Base-by-base conservation (phyloP, 2,797 vertebrate genomes). In the Poecilia gillii region DNA sequence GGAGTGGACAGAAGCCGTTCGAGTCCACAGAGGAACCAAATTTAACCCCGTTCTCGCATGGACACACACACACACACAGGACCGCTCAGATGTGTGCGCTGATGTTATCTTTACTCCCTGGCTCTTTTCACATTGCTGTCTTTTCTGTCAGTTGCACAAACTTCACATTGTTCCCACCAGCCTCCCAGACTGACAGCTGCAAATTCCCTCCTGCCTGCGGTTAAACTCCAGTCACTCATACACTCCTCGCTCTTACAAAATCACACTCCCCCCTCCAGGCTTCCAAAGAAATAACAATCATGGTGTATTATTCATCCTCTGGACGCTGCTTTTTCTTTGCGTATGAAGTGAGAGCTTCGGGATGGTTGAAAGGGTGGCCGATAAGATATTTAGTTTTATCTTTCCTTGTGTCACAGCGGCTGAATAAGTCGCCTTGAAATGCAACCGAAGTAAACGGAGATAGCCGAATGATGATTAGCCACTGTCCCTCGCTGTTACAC, bases 171-270 rank as follows among this genome's bases (percentile, higher is more conserved):
- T 95, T 94, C 76, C 68, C 62, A 7, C 75, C 66, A 78, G 84
- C 79, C 81, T 90, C 88, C 78, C 16, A 9, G 83, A 91, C 87
- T 83, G 92, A 93, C 93, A 93, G 92, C 93, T 95, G 94, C 89
- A 82, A 81, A 91, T 91, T 90, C 89, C 90, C 88, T 74, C 59
- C 64, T 71, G 82, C 51, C 80, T 85, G 84, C 11, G 81, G 89
- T 84, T 86, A 68, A 87, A 59, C 79, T 78, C 72, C 82, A 81
- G 47, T 70, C 81, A 62, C 73, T 77, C 53, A 76, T 81, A 68
- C 64, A 74, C 55, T 36, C 79, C 25, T 18, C 43, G 25, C 64
- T 36, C 45, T 41, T 73, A 25, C 53, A 70, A 3, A 79, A 36
- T 81, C 55, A 39, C 73, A 86, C 84, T 89, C 76, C 74, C 28